Evolutionary conservation across 2,888 invertebrate genomes (phyloP).

Genomic region (Temnothorax unifasciatus): DNA sequence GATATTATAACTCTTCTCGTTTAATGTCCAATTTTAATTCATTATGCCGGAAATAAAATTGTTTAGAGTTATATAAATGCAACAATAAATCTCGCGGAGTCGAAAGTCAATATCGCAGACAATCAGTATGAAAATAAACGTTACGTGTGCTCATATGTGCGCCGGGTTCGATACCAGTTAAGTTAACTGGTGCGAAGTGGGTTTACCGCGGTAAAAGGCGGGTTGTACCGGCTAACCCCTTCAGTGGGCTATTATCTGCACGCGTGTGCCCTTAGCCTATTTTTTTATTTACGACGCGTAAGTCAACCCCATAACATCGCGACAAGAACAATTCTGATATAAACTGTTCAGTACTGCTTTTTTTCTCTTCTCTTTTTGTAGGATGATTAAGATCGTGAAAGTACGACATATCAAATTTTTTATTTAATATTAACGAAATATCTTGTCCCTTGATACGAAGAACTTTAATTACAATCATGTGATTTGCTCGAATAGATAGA

Average conservation of each 20-base stretch:
- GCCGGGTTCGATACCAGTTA: conserved; percentile 66
- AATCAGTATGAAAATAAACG: conserved; percentile 53
- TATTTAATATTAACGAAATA: background rate
- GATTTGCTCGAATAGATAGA: background rate
- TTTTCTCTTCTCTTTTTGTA: background rate
- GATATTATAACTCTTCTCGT: background rate
- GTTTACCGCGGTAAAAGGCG: conserved; percentile 71
- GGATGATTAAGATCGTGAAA: background rate
- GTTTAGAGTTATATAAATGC: background rate
- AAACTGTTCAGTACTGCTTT: background rate
- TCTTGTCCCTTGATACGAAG: background rate
- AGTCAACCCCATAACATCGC: conserved; percentile 34
- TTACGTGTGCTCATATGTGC: conserved; percentile 37
- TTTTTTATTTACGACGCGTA: conserved; percentile 70
- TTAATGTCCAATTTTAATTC: background rate
- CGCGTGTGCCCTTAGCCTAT: conserved; percentile 78
- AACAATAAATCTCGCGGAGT: conserved; percentile 21
- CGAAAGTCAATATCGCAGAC: conserved; percentile 34
- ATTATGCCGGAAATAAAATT: conserved; percentile 21
- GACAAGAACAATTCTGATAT: conserved; percentile 46
- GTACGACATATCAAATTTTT: conserved; percentile 1
- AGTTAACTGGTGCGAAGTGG: conserved; percentile 68
- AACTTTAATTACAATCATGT: background rate
- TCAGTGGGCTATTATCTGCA: conserved; percentile 79
- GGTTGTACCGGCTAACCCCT: conserved; percentile 77